Evolutionary conservation across 2,113 vertebrate genomes (phyloP), one percentile per base, ranked within the genome.

Genomic region (Cyphomyrus plagiostoma): DNA sequence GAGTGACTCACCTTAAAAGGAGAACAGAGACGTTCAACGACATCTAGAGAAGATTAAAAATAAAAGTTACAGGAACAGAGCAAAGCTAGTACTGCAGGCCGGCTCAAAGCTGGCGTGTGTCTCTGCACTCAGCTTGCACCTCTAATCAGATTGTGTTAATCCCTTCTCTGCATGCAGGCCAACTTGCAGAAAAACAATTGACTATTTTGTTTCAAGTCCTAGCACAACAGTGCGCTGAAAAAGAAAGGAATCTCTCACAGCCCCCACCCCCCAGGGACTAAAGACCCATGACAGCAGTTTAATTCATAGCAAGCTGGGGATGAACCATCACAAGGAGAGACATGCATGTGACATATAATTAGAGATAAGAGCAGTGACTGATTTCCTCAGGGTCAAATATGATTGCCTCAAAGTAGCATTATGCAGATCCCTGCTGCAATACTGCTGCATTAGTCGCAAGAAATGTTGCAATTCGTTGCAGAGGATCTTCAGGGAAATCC

Each of bases 141-240:
- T 93, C 88, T 98, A 99, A 99, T 97, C 94, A 97, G 97, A 97
- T 99, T 98, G 96, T 93, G 95, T 94, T 98, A 99, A 99, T 98
- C 98, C 96, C 93, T 93, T 92, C 92, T 95, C 94, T 90, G 86
- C 96, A 96, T 94, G 94, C 93, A 93, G 95, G 95, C 95, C 95
- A 92, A 93, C 91, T 93, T 92, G 91, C 93, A 92, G 87, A 91
- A 94, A 91, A 93, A 93, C 93, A 92, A 92, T 90, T 92, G 90
- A 93, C 93, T 93, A 94, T 95, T 95, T 93, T 93, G 92, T 93
- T 88, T 85, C n/a, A 58, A 92, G 92, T 56, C n/a, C 56, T 70
- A n/a, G 17, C 6, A 86, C 21, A 35, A 19, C 13, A 58, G 42
- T 4, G 9, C 10, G 42, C 23, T 74, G 11, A 89, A 48, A 0